Percentiles rank a stretch among this genome's conserved stretches.
phyloP scores from a whole-genome alignment of 2,113 vertebrate genomes.

The Mastomys coucha region DNA sequence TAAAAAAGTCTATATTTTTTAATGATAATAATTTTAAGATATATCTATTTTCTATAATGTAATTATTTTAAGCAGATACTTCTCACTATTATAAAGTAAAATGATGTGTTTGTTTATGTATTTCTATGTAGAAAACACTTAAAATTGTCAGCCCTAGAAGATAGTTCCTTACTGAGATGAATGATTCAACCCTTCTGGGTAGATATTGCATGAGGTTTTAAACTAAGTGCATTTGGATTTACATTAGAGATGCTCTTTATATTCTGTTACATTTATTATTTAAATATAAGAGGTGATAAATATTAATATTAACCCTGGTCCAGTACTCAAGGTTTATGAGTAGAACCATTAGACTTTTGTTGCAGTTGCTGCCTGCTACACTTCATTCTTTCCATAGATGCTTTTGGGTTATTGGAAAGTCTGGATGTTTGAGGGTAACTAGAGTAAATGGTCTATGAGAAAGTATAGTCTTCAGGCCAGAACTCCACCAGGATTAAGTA shows the following conservation, averaged over 20 bases:
- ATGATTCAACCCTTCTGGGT: not conserved
- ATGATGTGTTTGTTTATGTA: not conserved
- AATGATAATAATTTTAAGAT: not conserved
- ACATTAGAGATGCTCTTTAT: not conserved
- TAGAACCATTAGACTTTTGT: not conserved
- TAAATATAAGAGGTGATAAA: not conserved
- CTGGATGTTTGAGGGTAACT: not conserved
- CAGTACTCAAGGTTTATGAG: not conserved
- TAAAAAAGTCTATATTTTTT: not conserved
- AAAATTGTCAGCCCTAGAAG: not conserved
- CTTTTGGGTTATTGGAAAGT: not conserved
- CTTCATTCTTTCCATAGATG: not conserved
- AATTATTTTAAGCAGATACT: not conserved
- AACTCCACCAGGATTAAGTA: not conserved
- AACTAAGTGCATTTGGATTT: not conserved
- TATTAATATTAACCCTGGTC: not conserved
- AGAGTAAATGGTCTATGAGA: not conserved
- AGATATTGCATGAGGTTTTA: not conserved
- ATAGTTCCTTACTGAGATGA: not conserved
- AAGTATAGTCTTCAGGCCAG: not conserved
- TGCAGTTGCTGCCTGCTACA: not conserved
- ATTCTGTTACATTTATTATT: not conserved
- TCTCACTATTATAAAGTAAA: slow-evolving; percentile 9
- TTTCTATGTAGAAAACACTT: slow-evolving; percentile 10
- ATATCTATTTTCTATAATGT: not conserved